Base-by-base conservation (phyloP, 2,888 invertebrate species). In the Papilio demoleus region DNA sequence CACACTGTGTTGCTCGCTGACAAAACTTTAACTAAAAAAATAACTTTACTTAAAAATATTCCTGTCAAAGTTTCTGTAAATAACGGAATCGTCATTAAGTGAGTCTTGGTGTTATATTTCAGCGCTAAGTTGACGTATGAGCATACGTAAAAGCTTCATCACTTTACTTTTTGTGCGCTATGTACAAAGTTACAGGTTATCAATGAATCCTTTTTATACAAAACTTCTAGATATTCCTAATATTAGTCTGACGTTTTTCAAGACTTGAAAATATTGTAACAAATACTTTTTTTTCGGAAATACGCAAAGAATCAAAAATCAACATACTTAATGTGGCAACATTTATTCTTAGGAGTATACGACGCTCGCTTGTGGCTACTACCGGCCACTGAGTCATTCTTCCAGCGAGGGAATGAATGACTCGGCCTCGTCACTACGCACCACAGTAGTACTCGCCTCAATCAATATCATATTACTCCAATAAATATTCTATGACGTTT, bases 1-100 rank as follows among this genome's bases (percentile, higher is more conserved):
- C 36, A 17, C 59, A 45, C 40, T n/a, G 72, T 68, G 75, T 77
- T 75, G 75, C 76, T 50, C 17, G 14, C 38, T 38, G 19, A n/a
- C 38, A 60, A 60, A 66, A 66, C 60, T 60, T 59, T 60, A 34
- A n/a, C 50, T 34, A 31, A 31, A 31, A 53, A 27, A 56, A 31
- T 31, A 22, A 22, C 50, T 9, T 31, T n/a, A n/a, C 14, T 6
- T n/a, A 53, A 22, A 19, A 47, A 11, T 2, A 19, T 47, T 47
- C 22, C 22, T 22, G 22, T 22, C 22, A 47, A 17, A 22, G 22
- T 31, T 31, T 4, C 31, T 4, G 31, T 31, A 31, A 31, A 6
- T 31, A 31, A 31, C 6, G 31, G 31, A 4, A 31, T 31, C n/a
- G 6, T 31, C 31, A 31, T 4, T 31, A 31, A 4, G 4, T 31